Conservation (phyloP, 2,888 invertebrate genomes). For the Sarcophaga subvicina region DNA sequence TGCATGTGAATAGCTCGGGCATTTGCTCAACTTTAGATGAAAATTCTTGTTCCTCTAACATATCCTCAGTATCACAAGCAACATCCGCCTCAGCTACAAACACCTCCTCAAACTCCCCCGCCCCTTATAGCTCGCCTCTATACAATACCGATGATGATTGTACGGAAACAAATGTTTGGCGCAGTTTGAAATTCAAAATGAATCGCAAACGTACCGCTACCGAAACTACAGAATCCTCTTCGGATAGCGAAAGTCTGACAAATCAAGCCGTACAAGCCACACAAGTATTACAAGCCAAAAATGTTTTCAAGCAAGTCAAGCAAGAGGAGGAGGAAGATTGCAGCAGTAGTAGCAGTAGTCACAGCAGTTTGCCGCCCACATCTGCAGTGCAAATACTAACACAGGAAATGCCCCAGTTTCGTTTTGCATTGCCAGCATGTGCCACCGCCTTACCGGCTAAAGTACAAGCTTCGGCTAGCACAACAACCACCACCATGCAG, state of each 20-base stretch:
- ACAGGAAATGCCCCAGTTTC: conserved; percentile 65
- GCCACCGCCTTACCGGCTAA: conserved; percentile 42
- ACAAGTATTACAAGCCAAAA: conserved; percentile 61
- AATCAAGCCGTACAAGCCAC: background rate
- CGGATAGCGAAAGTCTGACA: conserved; percentile 36
- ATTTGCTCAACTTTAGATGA: conserved; percentile 83
- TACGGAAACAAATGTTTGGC: conserved; percentile 79
- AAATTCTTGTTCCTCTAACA: conserved; percentile 71
- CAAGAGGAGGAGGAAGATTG: conserved; percentile 17
- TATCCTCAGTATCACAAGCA: conserved; percentile 68
- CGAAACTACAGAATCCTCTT: conserved; percentile 51
- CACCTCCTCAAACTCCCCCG: background rate
- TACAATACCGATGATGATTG: conserved; percentile 74
- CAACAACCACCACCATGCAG: conserved; percentile 60
- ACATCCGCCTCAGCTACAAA: conserved; percentile 52
- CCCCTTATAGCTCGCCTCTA: conserved; percentile 33
- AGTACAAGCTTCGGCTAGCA: conserved; percentile 1
- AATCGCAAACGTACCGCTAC: conserved; percentile 75
- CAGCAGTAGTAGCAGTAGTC: background rate
- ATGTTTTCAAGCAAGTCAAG: background rate
- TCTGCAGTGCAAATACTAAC: conserved; percentile 8
- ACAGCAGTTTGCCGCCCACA: background rate
- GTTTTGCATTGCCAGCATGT: conserved; percentile 68
- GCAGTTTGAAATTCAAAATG: conserved; percentile 81
- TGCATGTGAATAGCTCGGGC: conserved; percentile 92